Evolutionary conservation across 2,797 vertebrate species (phyloP).

Genomic region (Sebastes itinus): DNA sequence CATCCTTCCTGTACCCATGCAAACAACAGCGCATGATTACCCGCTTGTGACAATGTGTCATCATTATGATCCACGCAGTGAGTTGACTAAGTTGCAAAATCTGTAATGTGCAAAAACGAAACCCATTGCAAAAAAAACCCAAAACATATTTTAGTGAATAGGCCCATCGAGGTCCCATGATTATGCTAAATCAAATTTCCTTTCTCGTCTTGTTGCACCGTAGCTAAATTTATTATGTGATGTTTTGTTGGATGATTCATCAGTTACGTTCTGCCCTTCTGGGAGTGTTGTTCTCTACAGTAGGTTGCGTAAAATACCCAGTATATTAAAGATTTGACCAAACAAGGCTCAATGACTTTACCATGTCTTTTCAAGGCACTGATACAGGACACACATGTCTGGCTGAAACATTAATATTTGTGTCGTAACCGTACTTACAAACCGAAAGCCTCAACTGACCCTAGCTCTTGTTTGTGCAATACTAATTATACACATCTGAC

Average conservation of each 20-base stretch:
- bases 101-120: neutral
- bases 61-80: neutral
- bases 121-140: rapidly evolving
- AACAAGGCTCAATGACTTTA: neutral
- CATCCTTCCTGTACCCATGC: no score
- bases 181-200: neutral
- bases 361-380: neutral
- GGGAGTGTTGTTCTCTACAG: neutral
- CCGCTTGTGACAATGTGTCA: neutral
- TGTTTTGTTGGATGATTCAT: neutral
- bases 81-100: neutral
- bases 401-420: conserved; percentile 1
- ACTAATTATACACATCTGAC: conserved; percentile 74
- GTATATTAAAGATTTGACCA: neutral
- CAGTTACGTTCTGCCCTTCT: neutral
- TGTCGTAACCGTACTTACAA: neutral
- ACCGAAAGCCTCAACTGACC: conserved; percentile 46
- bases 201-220: neutral
- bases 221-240: neutral
- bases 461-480: conserved; percentile 55
- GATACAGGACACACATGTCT: neutral
- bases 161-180: neutral
- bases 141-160: neutral
- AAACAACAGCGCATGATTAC: no score
- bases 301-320: neutral